These are phyloP conservation scores for Rallus limicola DNA, from an alignment of 2,113 vertebrate species.

Conservation along the genomic window DNA sequence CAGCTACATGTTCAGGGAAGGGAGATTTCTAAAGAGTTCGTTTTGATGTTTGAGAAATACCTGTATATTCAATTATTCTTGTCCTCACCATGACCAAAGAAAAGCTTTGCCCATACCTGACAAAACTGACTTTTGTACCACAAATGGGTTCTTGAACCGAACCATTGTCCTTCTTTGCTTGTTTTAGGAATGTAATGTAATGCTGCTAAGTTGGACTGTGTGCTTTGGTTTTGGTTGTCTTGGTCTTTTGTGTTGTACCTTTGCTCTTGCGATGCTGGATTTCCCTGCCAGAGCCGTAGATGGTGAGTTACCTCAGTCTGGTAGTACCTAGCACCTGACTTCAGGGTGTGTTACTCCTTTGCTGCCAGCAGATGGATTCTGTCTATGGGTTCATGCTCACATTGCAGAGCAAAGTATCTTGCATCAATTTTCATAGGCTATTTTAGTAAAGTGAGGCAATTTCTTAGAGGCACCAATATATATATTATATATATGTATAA, in stretches of 20 bases:
- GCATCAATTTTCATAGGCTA: neutral
- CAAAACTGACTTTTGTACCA: neutral
- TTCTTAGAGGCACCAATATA: neutral
- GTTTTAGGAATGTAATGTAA: neutral
- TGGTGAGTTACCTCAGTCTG: neutral
- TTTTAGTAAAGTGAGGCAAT: neutral
- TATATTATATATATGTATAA: neutral
- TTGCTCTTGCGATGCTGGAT: neutral
- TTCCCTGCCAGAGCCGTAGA: neutral
- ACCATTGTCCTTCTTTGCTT: neutral
- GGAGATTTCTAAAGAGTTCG: neutral
- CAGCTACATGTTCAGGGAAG: neutral
- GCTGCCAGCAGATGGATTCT: slow-evolving; percentile 4
- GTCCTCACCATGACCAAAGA: slow-evolving; percentile 8
- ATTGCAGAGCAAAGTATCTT: neutral
- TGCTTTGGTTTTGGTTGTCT: neutral
- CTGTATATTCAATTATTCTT: neutral
- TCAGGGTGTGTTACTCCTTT: neutral
- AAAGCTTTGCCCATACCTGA: neutral
- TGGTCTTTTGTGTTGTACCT: neutral
- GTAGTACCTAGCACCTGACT: neutral
- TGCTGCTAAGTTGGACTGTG: neutral
- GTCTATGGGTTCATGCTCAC: neutral
- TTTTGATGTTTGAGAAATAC: neutral
- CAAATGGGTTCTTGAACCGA: neutral